Evolutionary conservation across 2,113 vertebrate genomes (phyloP).

Genomic region (Hippocampus barbouri): DNA sequence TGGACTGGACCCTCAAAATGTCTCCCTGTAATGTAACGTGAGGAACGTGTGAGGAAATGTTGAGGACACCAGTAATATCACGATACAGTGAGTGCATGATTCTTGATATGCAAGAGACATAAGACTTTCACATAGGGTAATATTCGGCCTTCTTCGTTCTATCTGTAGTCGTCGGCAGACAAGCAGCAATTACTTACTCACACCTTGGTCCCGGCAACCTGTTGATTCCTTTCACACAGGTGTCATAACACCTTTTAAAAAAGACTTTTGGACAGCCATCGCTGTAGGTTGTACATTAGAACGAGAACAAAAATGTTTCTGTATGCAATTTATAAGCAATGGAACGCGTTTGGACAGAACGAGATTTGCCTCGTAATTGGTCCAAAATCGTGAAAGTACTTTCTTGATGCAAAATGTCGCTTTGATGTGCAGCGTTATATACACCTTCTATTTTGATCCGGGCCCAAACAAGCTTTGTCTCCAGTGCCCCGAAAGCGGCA

Average conservation of each 20-base stretch:
- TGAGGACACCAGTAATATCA: too few relatives aligned
- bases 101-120: not conserved
- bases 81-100: too few relatives aligned
- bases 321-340: not conserved
- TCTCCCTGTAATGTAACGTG: slow-evolving; percentile 7
- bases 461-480: not conserved
- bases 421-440: not conserved
- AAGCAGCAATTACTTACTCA: not conserved
- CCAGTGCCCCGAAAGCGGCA: not conserved
- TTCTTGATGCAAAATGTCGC: not conserved
- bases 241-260: not conserved
- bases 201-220: not conserved
- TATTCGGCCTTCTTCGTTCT: not conserved
- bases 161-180: not conserved
- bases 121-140: too few relatives aligned
- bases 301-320: not conserved
- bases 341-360: not conserved
- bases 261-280: not conserved
- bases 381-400: not conserved
- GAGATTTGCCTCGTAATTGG: not conserved
- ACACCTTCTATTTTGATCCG: slow-evolving; percentile 3
- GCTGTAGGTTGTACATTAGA: not conserved
- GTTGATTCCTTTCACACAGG: not conserved
- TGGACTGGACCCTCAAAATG: slow-evolving; percentile 47
- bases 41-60: too few relatives aligned